Conservation (phyloP, 1,140 invertebrate genomes). For the Drosophila orosa region DNA sequence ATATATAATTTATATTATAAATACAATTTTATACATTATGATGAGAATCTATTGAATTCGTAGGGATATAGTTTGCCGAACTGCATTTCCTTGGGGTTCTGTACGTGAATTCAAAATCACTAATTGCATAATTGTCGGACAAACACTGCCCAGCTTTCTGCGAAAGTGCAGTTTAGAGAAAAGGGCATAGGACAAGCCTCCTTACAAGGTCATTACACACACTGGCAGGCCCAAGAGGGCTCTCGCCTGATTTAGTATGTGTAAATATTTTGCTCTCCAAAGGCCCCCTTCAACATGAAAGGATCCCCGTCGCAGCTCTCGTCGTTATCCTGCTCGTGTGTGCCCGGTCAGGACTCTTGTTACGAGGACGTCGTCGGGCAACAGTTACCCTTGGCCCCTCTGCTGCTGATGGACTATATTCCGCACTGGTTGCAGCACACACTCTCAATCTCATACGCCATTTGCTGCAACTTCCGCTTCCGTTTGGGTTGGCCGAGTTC, state of each 20-base stretch:
- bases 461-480: conserved; percentile 79
- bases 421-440: conserved; percentile 22
- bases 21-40: no score
- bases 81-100: neutral
- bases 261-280: conserved; percentile 77
- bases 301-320: conserved; percentile 44
- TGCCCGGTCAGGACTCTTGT: conserved; percentile 67
- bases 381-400: neutral
- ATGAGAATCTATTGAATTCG: no score
- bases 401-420: conserved; percentile 5
- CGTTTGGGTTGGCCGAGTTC: conserved; percentile 51
- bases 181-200: conserved; percentile 37
- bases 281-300: conserved; percentile 58
- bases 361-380: conserved; percentile 57
- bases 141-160: conserved; percentile 24
- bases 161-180: conserved; percentile 11
- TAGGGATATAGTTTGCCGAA: neutral
- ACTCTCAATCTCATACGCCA: conserved; percentile 66
- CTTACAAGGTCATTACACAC: conserved; percentile 50
- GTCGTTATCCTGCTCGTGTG: conserved; percentile 57
- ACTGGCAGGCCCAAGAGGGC: conserved; percentile 8
- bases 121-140: conserved; percentile 46
- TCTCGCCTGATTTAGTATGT: conserved; percentile 70
- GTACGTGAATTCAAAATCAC: neutral
- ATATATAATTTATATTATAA: neutral